Conservation (phyloP, 2,888 invertebrate genomes). For the Barypeithes pellucidus region DNA sequence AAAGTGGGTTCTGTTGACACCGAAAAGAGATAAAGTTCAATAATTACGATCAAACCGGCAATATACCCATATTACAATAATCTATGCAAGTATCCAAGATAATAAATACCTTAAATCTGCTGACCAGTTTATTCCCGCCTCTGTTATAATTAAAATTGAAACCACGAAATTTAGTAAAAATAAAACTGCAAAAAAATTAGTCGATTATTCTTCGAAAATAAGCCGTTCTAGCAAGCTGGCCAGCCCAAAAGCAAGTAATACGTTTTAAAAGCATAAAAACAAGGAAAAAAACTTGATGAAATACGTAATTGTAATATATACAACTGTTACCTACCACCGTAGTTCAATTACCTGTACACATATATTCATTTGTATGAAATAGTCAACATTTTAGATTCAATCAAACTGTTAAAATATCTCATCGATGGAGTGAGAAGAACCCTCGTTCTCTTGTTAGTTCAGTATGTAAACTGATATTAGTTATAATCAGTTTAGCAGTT, state of each 20-base stretch:
- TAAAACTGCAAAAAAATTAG: constrained; percentile 10
- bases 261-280: constrained; percentile 41
- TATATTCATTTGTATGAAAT: not conserved
- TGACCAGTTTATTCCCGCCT: constrained; percentile 43
- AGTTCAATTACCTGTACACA: constrained; percentile 18
- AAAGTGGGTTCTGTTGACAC: too few relatives aligned
- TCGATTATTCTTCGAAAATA: not conserved
- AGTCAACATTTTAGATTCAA: too few relatives aligned
- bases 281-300: constrained; percentile 29
- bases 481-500: too few relatives aligned
- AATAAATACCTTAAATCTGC: constrained; percentile 32
- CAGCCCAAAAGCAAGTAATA: constrained; percentile 40
- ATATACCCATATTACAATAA: not conserved
- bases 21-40: too few relatives aligned
- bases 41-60: not conserved
- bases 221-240: constrained; percentile 35
- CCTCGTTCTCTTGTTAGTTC: too few relatives aligned
- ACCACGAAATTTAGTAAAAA: constrained; percentile 1
- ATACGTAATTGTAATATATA: constrained; percentile 47
- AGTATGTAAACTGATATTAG: too few relatives aligned
- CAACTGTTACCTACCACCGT: constrained; percentile 39
- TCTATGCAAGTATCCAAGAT: constrained; percentile 14
- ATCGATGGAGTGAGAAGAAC: too few relatives aligned
- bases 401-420: too few relatives aligned
- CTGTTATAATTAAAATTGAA: not conserved